Evolutionary conservation across 64 coral and sea anemone species (phyloP).

Genomic region (Porites australiensis): DNA sequence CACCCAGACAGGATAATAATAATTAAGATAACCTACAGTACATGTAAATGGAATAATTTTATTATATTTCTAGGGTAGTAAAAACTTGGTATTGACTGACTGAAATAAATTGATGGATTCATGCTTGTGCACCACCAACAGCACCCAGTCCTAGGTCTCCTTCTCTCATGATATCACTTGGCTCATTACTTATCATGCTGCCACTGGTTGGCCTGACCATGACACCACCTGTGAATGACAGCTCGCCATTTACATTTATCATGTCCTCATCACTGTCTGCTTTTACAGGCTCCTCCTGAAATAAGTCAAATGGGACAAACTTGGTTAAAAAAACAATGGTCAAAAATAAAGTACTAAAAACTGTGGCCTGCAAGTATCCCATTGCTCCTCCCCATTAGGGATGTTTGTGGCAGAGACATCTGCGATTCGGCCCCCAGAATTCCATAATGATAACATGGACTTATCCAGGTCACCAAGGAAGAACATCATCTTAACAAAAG

Average conservation of each 20-base stretch:
- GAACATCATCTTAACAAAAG: too few relatives aligned
- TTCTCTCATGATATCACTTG: constrained; percentile 50
- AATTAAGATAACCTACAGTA: too few relatives aligned
- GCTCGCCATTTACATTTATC: constrained; percentile 72
- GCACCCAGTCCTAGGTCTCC: constrained; percentile 88
- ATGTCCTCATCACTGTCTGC: constrained; percentile 83
- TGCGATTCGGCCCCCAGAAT: too few relatives aligned
- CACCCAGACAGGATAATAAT: too few relatives aligned
- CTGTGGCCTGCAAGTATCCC: too few relatives aligned
- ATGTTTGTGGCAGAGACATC: too few relatives aligned
- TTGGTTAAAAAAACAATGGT: neutral
- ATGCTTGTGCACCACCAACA: neutral
- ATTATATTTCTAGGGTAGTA: too few relatives aligned
- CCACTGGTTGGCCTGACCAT: constrained; percentile 78
- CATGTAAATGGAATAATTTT: too few relatives aligned
- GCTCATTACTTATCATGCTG: constrained; percentile 41
- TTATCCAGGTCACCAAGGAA: too few relatives aligned
- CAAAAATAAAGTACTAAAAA: neutral
- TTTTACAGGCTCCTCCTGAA: constrained; percentile 39
- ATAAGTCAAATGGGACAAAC: neutral
- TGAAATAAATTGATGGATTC: neutral
- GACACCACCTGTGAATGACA: constrained; percentile 55
- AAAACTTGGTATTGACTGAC: too few relatives aligned
- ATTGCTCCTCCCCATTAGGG: too few relatives aligned
- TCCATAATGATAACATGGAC: too few relatives aligned